Evolutionary conservation across 2,797 vertebrate species (phyloP).

Genomic region (Acomys russatus): DNA sequence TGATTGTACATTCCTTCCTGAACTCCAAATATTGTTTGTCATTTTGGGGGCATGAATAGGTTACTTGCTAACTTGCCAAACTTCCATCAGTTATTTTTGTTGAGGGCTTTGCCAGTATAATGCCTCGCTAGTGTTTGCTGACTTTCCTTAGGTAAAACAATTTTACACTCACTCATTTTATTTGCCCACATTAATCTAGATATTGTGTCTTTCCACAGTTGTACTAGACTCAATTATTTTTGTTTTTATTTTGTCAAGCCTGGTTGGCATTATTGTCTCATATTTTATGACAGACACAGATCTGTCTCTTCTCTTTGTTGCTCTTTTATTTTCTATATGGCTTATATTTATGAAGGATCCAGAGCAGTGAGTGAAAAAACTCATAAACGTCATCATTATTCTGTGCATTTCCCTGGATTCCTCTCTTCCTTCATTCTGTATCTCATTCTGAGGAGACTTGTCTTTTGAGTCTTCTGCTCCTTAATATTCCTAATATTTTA

Average conservation of each 20-base stretch:
- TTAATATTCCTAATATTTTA: slow-evolving; percentile 86
- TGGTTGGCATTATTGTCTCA: slow-evolving; percentile 71
- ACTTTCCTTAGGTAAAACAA: slow-evolving; percentile 54
- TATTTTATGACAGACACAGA: slow-evolving; percentile 80
- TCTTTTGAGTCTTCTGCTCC: slow-evolving; percentile 79
- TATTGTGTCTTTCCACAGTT: slow-evolving; percentile 73
- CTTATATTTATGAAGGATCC: slow-evolving; percentile 78
- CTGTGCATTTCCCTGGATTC: slow-evolving; percentile 67
- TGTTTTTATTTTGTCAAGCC: slow-evolving; percentile 82
- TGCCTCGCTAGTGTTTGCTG: background rate
- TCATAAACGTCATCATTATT: slow-evolving; percentile 78
- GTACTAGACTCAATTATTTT: slow-evolving; percentile 77
- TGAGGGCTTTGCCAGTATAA: slow-evolving; percentile 22
- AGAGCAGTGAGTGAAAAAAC: slow-evolving; percentile 60
- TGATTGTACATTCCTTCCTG: slow-evolving; percentile 17
- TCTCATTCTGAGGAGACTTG: slow-evolving; percentile 81
- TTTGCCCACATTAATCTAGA: slow-evolving; percentile 75
- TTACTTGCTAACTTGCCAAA: slow-evolving; percentile 18
- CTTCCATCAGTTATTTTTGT: slow-evolving; percentile 20
- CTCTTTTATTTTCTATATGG: slow-evolving; percentile 76
- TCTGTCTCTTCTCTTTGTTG: slow-evolving; percentile 72
- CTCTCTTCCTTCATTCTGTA: slow-evolving; percentile 81
- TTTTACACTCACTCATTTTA: slow-evolving; percentile 64
- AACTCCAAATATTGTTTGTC: background rate
- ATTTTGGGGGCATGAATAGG: background rate